Evolutionary conservation across 2,888 invertebrate genomes (phyloP), one percentile per base, ranked within the genome.

Genomic region (Drosophila kambysellisi): DNA sequence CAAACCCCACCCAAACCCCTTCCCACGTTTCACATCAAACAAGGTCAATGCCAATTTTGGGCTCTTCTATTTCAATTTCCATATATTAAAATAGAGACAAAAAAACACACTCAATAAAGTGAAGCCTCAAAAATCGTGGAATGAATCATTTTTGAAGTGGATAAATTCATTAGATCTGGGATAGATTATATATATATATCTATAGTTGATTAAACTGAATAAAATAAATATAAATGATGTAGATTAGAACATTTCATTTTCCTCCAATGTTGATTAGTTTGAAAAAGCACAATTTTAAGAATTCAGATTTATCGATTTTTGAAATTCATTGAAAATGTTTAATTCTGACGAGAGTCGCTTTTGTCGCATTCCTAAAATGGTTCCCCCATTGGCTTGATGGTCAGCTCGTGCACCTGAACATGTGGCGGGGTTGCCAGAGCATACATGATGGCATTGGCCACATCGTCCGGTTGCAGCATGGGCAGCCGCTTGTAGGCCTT

Each of bases 311-410:
- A 1, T 25, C 20, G 20, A 25, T 25, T 25, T 43, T 43, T 43
- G 43, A 43, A 43, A 11, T 20, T 43, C 11, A 11, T 43, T 43
- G 43, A 20, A 20, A 20, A 41, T 41, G 20, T 20, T 41, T 20
- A 2, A 20, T 41, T 43, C 20, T 5, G 5, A 9, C 11, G 0
- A 20, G 43, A 6, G 5, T 50, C 29, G 30, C 30, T 8, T 8
- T 11, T 9, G 7, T 11, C 12, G 7, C 20, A n/a, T 0, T 12
- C 1, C 46, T 74, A 89, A 54, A 88, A 82, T 4, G 79, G 74
- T 60, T 91, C 91, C 0, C 91, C 92, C 70, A 91, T 75, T 3
- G 92, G 86, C 72, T 91, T 91, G 15, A 91, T 82, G 54, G 79
- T 91, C 59, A 91, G 57, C 51, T 91, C 91, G 41, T 91, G 89